phyloP scores from a whole-genome alignment of 1,140 invertebrate species.

The Lepidurus arcticus region DNA sequence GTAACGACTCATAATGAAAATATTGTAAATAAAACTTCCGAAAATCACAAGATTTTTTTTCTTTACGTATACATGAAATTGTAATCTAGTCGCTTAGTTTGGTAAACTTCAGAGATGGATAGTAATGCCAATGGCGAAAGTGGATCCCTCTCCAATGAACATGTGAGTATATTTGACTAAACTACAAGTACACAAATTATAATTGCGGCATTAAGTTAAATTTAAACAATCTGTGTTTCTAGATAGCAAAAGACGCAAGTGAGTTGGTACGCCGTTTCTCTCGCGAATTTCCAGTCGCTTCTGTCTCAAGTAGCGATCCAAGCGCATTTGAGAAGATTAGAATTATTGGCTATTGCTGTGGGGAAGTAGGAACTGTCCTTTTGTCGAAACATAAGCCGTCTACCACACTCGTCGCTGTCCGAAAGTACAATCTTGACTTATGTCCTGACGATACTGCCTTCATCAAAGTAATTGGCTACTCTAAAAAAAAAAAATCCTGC shows the following conservation, averaged over 20 bases:
- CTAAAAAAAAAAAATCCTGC: background rate
- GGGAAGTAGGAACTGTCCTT: conserved; percentile 3
- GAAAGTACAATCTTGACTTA: conserved; percentile 23
- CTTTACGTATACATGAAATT: background rate
- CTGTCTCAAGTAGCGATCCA: background rate
- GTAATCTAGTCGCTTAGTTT: background rate
- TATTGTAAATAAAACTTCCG: background rate
- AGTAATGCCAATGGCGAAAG: background rate
- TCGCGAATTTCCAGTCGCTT: background rate
- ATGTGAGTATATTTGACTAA: background rate
- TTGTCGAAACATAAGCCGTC: background rate
- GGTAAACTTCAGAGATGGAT: background rate
- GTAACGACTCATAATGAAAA: background rate
- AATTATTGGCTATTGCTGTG: background rate
- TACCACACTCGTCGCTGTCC: background rate
- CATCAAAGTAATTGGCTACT: conserved; percentile 13
- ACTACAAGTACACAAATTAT: background rate
- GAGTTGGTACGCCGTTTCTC: background rate
- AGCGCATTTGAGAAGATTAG: background rate
- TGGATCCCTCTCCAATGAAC: background rate
- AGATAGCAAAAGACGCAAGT: background rate
- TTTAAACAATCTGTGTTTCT: background rate
- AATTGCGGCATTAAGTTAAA: background rate
- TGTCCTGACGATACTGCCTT: conserved; percentile 15
- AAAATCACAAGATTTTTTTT: background rate